Percentiles rank a stretch among this genome's conserved stretches.
These are phyloP conservation scores for Lycia hirtaria DNA, from an alignment of 2,888 invertebrate species.

Conservation along the genomic window DNA sequence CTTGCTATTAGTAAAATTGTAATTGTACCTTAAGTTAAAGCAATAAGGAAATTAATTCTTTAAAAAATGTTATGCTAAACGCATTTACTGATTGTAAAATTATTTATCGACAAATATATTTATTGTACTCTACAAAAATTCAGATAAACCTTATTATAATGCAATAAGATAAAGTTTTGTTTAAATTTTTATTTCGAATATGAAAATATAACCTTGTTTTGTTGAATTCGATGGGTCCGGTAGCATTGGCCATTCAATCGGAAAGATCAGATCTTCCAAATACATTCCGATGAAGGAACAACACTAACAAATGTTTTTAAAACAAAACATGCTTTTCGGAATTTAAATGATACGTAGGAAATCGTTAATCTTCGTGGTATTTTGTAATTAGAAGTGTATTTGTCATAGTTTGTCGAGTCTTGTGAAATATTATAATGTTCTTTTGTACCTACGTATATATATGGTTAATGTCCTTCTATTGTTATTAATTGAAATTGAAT, in stretches of 20 bases:
- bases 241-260: slow-evolving; percentile 72
- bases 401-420: slow-evolving; percentile 13
- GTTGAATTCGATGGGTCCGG: slow-evolving; percentile 53
- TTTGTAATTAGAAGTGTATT: slow-evolving; percentile 21
- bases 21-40: neutral
- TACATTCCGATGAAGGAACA: slow-evolving; percentile 69
- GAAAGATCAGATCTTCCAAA: slow-evolving; percentile 73
- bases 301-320: slow-evolving; percentile 49
- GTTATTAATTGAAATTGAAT: too few species aligned
- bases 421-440: neutral
- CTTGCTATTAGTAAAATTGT: neutral
- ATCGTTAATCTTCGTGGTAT: slow-evolving; percentile 11
- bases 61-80: neutral
- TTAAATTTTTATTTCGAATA: neutral
- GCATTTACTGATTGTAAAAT: neutral
- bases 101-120: slow-evolving; percentile 11
- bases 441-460: too few species aligned
- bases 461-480: too few species aligned
- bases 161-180: neutral
- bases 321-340: slow-evolving; percentile 29
- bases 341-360: slow-evolving; percentile 8
- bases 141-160: neutral
- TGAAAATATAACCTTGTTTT: slow-evolving; percentile 19
- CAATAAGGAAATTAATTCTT: slow-evolving; percentile 30
- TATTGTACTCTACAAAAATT: neutral